These are phyloP conservation scores for Ryuthela nishihirai DNA, from an alignment of 2,888 invertebrate genomes.

Conservation along the genomic window DNA sequence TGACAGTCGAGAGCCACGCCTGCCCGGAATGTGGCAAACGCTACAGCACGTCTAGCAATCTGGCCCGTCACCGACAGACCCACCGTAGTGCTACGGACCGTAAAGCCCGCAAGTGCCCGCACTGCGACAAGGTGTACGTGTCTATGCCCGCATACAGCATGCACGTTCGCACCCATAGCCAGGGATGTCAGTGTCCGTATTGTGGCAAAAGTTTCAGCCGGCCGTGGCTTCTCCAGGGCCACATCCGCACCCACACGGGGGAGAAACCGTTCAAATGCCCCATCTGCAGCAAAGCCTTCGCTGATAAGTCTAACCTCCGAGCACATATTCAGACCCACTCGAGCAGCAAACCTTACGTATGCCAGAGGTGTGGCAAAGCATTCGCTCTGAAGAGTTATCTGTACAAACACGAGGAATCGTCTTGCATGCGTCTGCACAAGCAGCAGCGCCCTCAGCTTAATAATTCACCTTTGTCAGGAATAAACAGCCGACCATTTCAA, in stretches of 20 bases:
- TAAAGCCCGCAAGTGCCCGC: conserved; percentile 67
- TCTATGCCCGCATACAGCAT: conserved; percentile 84
- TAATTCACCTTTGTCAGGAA: too few relatives aligned
- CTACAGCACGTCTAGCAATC: conserved; percentile 56
- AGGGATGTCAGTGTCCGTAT: conserved; percentile 78
- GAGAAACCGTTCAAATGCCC: conserved; percentile 83
- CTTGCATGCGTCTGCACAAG: conserved; percentile 63
- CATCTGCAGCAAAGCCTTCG: conserved; percentile 81
- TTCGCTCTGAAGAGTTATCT: conserved; percentile 87
- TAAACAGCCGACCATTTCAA: too few relatives aligned
- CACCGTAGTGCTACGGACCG: conserved; percentile 60
- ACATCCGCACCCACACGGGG: conserved; percentile 66
- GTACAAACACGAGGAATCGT: conserved; percentile 85
- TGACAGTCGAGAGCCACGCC: too few relatives aligned
- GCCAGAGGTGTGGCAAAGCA: conserved; percentile 77
- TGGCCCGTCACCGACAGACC: conserved; percentile 56
- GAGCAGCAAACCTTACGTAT: conserved; percentile 77
- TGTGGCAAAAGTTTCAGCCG: conserved; percentile 85
- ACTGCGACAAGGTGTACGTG: conserved; percentile 78
- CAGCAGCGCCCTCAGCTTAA: too few relatives aligned
- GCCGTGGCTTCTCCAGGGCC: conserved; percentile 85
- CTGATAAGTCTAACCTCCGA: conserved; percentile 83
- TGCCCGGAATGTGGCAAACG: conserved; percentile 55
- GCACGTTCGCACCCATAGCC: conserved; percentile 77
- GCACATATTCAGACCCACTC: conserved; percentile 88